Conservation (phyloP, 2,797 vertebrate genomes). For the Sebastes hubbsi region DNA sequence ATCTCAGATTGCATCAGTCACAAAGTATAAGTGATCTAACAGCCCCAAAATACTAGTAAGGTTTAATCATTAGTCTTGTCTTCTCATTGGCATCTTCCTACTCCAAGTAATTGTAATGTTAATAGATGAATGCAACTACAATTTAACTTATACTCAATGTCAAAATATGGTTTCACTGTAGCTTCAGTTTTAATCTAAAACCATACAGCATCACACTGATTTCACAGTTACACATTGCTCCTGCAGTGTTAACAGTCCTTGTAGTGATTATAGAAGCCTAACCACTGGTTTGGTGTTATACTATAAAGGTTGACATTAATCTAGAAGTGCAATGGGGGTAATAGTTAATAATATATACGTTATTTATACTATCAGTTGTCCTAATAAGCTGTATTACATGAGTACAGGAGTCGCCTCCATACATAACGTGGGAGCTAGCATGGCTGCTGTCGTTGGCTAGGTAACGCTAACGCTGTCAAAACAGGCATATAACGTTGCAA, state of each 20-base stretch:
- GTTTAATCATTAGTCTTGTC: background rate
- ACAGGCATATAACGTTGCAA: background rate
- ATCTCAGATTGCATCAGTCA: background rate
- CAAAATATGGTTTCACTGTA: background rate
- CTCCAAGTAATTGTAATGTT: background rate
- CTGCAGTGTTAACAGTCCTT: background rate
- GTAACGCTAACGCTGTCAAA: constrained; percentile 36
- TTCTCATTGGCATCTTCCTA: background rate
- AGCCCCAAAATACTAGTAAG: background rate
- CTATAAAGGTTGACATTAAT: background rate
- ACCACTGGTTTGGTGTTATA: background rate
- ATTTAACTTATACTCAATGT: background rate
- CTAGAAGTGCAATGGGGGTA: background rate
- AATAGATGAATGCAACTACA: background rate
- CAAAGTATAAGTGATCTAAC: background rate
- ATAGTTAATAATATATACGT: fast-evolving
- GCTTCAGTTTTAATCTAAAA: background rate
- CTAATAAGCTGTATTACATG: background rate
- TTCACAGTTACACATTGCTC: background rate
- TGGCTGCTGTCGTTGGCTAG: constrained; percentile 35
- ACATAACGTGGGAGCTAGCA: constrained; percentile 38
- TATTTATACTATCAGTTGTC: background rate
- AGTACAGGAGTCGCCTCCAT: background rate
- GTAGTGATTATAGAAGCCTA: background rate
- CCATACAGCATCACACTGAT: background rate